Base-by-base conservation (phyloP, 1,140 invertebrate genomes). In the Sweltsa coloradensis region DNA sequence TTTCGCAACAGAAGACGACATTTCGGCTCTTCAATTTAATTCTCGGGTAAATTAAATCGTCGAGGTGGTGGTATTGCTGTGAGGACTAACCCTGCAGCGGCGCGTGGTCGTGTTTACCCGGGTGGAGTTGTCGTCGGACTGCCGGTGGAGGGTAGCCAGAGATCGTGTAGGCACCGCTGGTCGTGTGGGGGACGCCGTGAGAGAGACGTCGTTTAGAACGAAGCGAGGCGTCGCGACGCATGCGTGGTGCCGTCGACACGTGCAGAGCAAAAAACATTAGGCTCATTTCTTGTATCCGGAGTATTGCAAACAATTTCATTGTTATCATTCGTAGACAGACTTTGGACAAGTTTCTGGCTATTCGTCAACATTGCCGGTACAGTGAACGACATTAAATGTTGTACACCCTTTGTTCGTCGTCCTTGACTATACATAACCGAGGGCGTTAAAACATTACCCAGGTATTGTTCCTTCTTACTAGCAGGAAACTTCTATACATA, bases 1-100 rank as follows among this genome's bases (percentile, higher is more conserved):
- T 72, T 85, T 88, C 59, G 83, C 78, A 64, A 85, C 73, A 67
- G 81, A 75, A 66, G 83, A 82, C 71, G 79, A 77, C 69, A 58
- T 59, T 45, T 49, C 51, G n/a, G 2, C 5, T 47, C 11, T 19
- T 36, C 3, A 22, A 21, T 47, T 29, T 22, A 18, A 24, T 44
- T 24, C 24, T 22, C 24, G 19, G 26, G 26, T 14, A 44, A 14
- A 18, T 18, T 29, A 44, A 14, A 18, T 26, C 18, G 21, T 27
- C 36, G 41, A 34, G 23, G 14, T 18, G 26, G 23, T n/a, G 34
- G 25, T 34, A 31, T 11, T 19, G 73, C 74, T 71, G 63, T 65
- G 29, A 18, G 27, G n/a, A 27, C 14, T 5, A 24, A 19, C n/a
- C 16, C 21, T 44, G 24, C 42, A 29, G 14, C 11, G 13, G 42